Conservation (phyloP, 2,888 invertebrate genomes). For the Pyrgus malvae region DNA sequence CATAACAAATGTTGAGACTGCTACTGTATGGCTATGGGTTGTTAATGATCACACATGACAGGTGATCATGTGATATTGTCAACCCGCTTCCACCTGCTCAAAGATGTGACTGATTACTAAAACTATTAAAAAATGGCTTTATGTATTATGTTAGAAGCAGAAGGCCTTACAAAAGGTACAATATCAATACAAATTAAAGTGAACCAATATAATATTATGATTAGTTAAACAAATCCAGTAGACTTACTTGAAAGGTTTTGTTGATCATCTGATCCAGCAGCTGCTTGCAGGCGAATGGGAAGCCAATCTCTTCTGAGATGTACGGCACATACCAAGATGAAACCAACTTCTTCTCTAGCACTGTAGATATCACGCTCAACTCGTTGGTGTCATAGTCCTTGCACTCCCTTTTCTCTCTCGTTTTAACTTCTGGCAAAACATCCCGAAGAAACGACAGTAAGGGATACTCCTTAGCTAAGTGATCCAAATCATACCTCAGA, state of each 20-base stretch:
- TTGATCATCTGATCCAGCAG: slow-evolving; percentile 75
- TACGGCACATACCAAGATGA: slow-evolving; percentile 76
- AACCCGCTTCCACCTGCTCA: no score
- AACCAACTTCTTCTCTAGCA: slow-evolving; percentile 67
- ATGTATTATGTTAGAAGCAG: no score
- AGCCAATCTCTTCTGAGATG: slow-evolving; percentile 74
- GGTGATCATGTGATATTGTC: no score
- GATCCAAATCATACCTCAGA: slow-evolving; percentile 65
- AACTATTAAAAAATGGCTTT: no score
- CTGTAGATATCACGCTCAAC: slow-evolving; percentile 70
- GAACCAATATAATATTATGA: neutral
- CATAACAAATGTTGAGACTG: no score
- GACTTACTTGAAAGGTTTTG: slow-evolving; percentile 67
- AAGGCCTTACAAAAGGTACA: no score
- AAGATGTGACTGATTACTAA: no score
- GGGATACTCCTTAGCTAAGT: slow-evolving; percentile 51
- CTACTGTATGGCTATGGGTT: no score
- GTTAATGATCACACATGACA: no score
- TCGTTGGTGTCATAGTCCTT: slow-evolving; percentile 73
- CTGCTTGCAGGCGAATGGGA: slow-evolving; percentile 77
- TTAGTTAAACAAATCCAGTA: neutral
- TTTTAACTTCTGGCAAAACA: slow-evolving; percentile 45
- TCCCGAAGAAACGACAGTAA: slow-evolving; percentile 45
- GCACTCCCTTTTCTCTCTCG: slow-evolving; percentile 34
- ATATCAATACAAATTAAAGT: no score